A percentile compares a stretch with the other conserved stretches of the same genome.
These are phyloP conservation scores for Drosophila leonis DNA, from an alignment of 2,888 invertebrate genomes.

Conservation along the genomic window DNA sequence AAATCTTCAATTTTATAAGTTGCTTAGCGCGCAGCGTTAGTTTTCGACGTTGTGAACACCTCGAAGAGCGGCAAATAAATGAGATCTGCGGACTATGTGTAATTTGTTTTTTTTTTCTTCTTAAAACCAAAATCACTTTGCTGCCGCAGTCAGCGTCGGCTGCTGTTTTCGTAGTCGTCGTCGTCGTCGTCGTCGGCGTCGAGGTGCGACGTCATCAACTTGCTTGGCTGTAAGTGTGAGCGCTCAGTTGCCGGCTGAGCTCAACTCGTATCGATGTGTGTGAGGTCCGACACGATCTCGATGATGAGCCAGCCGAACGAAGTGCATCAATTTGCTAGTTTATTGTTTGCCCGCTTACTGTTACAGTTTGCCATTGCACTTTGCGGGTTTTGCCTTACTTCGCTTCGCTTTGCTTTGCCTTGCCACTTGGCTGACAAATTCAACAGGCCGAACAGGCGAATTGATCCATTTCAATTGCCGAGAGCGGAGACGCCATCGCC, in stretches of 20 bases:
- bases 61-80: constrained; percentile 84
- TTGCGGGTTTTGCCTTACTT: constrained; percentile 60
- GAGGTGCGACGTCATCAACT: constrained; percentile 65
- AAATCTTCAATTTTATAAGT: constrained; percentile 3
- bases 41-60: constrained; percentile 79
- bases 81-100: constrained; percentile 83
- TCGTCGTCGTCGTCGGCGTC: constrained; percentile 16
- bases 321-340: constrained; percentile 76
- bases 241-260: constrained; percentile 50
- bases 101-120: constrained; percentile 83
- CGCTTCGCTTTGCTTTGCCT: neutral
- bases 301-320: constrained; percentile 52
- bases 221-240: constrained; percentile 34
- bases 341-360: constrained; percentile 76
- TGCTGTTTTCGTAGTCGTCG: constrained; percentile 21
- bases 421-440: constrained; percentile 68
- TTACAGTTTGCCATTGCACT: constrained; percentile 72
- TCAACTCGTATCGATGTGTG: constrained; percentile 61
- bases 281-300: constrained; percentile 66
- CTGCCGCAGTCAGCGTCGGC: constrained; percentile 39
- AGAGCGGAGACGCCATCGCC: constrained; percentile 12
- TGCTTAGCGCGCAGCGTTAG: constrained; percentile 51
- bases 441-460: constrained; percentile 35
- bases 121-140: constrained; percentile 79
- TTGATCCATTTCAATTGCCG: constrained; percentile 53